Conservation (phyloP, 35 echinoderm and acorn worm genomes). For the Acanthaster planci region DNA sequence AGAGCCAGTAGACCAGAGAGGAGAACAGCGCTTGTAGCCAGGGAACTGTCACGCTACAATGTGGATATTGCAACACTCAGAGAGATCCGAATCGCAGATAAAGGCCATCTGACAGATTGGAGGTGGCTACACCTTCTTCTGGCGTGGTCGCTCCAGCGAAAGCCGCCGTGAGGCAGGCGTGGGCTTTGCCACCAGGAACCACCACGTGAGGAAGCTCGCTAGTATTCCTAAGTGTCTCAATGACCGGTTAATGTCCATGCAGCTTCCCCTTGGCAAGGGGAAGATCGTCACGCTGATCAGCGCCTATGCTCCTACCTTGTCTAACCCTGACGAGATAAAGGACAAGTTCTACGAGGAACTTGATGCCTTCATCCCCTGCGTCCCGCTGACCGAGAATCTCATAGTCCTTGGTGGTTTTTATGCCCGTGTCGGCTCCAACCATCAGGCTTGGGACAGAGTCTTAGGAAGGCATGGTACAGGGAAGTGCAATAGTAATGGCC, state of each 20-base stretch:
- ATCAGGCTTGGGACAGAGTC: slow-evolving; percentile 1
- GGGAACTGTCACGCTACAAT: background rate
- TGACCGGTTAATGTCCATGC: slow-evolving; percentile 24
- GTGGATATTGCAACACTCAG: background rate
- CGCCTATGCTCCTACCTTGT: slow-evolving; percentile 37
- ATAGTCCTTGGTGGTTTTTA: slow-evolving; percentile 55
- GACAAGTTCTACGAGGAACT: slow-evolving; percentile 36
- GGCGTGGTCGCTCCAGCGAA: slow-evolving; percentile 2
- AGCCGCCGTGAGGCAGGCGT: slow-evolving; percentile 21
- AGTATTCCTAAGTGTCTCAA: background rate
- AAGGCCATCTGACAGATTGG: background rate
- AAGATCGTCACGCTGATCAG: slow-evolving; percentile 34
- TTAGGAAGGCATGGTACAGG: slow-evolving; percentile 36
- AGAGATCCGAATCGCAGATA: background rate
- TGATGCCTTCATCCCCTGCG: background rate
- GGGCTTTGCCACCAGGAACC: background rate
- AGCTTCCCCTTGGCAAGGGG: background rate
- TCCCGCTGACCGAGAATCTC: slow-evolving; percentile 37
- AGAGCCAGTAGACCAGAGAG: no score
- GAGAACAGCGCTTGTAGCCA: background rate
- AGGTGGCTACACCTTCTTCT: slow-evolving; percentile 1
- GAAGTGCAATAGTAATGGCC: slow-evolving; percentile 44
- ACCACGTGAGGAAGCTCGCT: background rate
- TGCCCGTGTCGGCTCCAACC: slow-evolving; percentile 32
- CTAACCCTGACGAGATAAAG: slow-evolving; percentile 22